These are phyloP conservation scores for Silurus asotus DNA, from an alignment of 2,113 vertebrate species.

Conservation along the genomic window DNA sequence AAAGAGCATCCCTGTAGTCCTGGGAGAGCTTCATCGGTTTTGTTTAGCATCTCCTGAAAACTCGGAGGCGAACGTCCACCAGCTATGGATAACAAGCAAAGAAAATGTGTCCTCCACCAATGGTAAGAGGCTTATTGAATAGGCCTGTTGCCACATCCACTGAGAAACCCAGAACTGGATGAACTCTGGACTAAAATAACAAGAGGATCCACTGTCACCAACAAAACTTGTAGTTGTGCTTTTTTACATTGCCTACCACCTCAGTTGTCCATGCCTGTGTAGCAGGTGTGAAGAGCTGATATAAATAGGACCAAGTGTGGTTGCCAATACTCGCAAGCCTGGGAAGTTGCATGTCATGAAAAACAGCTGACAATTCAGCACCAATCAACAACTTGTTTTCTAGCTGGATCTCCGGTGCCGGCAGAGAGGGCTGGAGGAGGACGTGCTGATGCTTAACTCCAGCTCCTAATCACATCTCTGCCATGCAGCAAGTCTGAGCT, in stretches of 20 bases:
- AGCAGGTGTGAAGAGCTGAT: slow-evolving; percentile 50
- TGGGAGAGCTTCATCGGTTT: slow-evolving; percentile 72
- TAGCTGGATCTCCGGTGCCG: slow-evolving; percentile 57
- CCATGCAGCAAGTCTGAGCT: slow-evolving; percentile 78
- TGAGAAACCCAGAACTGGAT: slow-evolving; percentile 48
- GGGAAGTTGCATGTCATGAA: slow-evolving; percentile 59
- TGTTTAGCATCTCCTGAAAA: slow-evolving; percentile 65
- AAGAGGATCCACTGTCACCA: slow-evolving; percentile 50
- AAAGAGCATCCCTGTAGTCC: slow-evolving; percentile 73
- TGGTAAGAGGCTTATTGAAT: slow-evolving; percentile 48
- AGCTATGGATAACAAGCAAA: slow-evolving; percentile 57
- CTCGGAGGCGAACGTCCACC: slow-evolving; percentile 56
- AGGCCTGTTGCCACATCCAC: slow-evolving; percentile 47
- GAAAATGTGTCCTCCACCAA: slow-evolving; percentile 49
- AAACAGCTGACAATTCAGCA: slow-evolving; percentile 54
- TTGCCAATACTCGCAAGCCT: slow-evolving; percentile 53
- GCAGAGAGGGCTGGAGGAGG: slow-evolving; percentile 59
- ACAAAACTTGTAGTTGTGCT: slow-evolving; percentile 47
- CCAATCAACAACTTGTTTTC: slow-evolving; percentile 67
- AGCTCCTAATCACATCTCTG: slow-evolving; percentile 73
- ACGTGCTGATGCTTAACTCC: slow-evolving; percentile 75
- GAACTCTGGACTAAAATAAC: slow-evolving; percentile 52
- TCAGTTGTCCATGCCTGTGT: slow-evolving; percentile 48
- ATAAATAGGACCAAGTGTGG: slow-evolving; percentile 51
- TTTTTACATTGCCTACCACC: slow-evolving; percentile 50